Evolutionary conservation across 2,888 invertebrate species (phyloP).

Genomic region (Ephialtes manifestator): DNA sequence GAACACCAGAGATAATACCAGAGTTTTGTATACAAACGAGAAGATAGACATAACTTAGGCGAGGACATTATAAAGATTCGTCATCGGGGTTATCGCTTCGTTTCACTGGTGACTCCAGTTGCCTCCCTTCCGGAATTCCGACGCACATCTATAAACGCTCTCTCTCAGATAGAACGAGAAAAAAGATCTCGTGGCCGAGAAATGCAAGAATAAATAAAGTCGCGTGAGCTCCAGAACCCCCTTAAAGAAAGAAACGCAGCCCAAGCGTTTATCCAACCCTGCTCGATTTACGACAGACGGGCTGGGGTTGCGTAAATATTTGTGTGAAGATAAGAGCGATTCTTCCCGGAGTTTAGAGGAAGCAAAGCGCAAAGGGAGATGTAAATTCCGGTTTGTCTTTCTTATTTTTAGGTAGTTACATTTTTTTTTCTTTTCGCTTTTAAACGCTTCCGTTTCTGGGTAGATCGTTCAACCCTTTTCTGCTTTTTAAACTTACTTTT

Average conservation of each 20-base stretch:
- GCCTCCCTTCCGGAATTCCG: conserved; percentile 15
- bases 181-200: conserved; percentile 7
- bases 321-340: conserved; percentile 62
- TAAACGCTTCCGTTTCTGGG: conserved; percentile 28
- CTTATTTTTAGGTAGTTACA: conserved; percentile 29
- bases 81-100: conserved; percentile 6
- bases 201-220: conserved; percentile 55
- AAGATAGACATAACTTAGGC: conserved; percentile 16
- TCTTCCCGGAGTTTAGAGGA: conserved; percentile 36
- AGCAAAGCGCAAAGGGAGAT: conserved; percentile 30
- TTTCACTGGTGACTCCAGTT: neutral
- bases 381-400: conserved; percentile 46
- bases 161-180: neutral
- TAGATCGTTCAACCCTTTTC: conserved; percentile 30
- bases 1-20: conserved; percentile 2
- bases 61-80: neutral
- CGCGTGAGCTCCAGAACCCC: conserved; percentile 8
- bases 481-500: neutral
- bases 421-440: conserved; percentile 7
- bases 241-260: conserved; percentile 2
- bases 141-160: neutral
- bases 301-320: conserved; percentile 70
- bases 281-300: conserved; percentile 57
- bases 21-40: neutral
- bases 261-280: conserved; percentile 49